These are phyloP conservation scores for Onchidella celtica DNA, from an alignment of 2,888 invertebrate species.

Conservation along the genomic window DNA sequence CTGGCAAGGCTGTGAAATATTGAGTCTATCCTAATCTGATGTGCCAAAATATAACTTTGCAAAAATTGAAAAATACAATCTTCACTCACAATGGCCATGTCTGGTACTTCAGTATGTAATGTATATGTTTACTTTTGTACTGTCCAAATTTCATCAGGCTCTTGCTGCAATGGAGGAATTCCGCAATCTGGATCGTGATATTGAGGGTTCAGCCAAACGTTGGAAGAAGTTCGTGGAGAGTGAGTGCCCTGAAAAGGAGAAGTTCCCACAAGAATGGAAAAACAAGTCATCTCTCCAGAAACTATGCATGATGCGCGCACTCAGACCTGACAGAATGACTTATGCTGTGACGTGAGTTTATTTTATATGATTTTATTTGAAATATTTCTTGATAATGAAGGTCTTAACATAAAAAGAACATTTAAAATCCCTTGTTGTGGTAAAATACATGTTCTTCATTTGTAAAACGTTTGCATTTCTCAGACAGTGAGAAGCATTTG, in stretches of 20 bases:
- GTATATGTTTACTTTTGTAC: too few species aligned
- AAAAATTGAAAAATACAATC: too few species aligned
- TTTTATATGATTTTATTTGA: background rate
- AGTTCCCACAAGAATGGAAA: conserved; percentile 99
- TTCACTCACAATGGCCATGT: too few species aligned
- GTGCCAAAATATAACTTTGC: too few species aligned
- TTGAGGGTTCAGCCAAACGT: conserved; percentile 96
- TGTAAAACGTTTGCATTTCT: too few species aligned
- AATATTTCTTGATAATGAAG: background rate
- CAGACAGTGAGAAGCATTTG: too few species aligned
- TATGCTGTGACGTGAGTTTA: conserved; percentile 89
- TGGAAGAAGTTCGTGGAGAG: conserved; percentile 98
- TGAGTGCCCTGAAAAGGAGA: conserved; percentile 96
- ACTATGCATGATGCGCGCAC: conserved; percentile 96
- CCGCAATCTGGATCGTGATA: conserved; percentile 95
- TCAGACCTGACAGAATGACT: conserved; percentile 97
- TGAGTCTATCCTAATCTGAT: too few species aligned
- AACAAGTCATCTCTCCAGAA: conserved; percentile 95
- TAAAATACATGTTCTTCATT: too few species aligned
- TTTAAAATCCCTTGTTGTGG: background rate
- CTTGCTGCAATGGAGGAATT: conserved; percentile 93
- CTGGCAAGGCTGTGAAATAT: too few species aligned
- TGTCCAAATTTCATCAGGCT: too few species aligned
- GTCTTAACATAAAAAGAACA: background rate
- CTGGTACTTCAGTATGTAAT: too few species aligned